phyloP scores from a whole-genome alignment of 2,113 vertebrate genomes.

The Corythoichthys intestinalis region DNA sequence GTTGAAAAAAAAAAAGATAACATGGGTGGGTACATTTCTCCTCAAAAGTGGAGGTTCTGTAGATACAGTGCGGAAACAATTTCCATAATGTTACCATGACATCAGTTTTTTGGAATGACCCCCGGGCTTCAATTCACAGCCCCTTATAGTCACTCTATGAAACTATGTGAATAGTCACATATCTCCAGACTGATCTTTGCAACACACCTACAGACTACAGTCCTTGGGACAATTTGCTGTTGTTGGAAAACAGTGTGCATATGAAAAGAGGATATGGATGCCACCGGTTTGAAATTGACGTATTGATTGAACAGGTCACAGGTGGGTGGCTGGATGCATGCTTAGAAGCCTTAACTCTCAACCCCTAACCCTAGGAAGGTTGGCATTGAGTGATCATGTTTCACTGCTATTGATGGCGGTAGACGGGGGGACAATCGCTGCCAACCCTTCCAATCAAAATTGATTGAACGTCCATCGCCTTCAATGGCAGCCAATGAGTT shows the following conservation, averaged over 20 bases:
- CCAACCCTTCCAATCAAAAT: too few species aligned
- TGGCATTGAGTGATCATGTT: too few species aligned
- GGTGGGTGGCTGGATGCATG: too few species aligned
- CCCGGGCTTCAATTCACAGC: slow-evolving; percentile 3
- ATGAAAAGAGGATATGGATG: background rate
- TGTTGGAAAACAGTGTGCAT: background rate
- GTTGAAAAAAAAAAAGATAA: background rate
- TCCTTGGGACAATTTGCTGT: background rate
- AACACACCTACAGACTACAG: background rate
- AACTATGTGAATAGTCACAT: slow-evolving; percentile 18
- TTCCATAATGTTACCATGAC: slow-evolving; percentile 5
- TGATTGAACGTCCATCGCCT: too few species aligned
- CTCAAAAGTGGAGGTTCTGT: background rate
- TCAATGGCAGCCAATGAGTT: too few species aligned
- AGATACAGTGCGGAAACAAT: background rate
- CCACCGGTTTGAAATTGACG: too few species aligned
- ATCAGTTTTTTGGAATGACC: slow-evolving; percentile 32
- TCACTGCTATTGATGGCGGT: too few species aligned
- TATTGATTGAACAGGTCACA: too few species aligned
- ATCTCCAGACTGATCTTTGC: slow-evolving; percentile 7
- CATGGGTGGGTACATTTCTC: slow-evolving; percentile 7
- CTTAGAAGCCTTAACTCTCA: too few species aligned
- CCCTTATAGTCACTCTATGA: slow-evolving; percentile 25
- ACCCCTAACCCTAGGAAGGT: too few species aligned
- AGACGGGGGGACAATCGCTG: too few species aligned